Conservation (phyloP, 2,888 invertebrate species). For the Harmothoe impar region DNA sequence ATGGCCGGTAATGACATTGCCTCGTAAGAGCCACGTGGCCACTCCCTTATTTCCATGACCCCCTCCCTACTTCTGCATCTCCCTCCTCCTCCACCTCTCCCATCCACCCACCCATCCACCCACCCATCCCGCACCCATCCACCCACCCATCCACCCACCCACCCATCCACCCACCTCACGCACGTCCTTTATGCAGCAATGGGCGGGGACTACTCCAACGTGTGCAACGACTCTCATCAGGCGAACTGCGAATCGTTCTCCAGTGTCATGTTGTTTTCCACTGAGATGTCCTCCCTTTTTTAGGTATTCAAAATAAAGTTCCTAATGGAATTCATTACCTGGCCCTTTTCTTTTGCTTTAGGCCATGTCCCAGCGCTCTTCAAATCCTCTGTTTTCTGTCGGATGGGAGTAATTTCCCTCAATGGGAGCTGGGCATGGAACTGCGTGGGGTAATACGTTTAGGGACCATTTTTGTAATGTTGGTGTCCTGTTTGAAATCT, state of each 20-base stretch:
- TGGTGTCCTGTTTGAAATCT: not conserved
- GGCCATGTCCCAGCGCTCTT: not conserved
- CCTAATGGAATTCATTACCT: constrained; percentile 43
- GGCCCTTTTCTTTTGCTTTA: not conserved
- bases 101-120: not conserved
- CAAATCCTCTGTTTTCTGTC: constrained; percentile 33
- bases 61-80: constrained; percentile 1
- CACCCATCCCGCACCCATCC: not conserved
- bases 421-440: constrained; percentile 5
- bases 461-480: constrained; percentile 10
- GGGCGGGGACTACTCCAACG: not conserved
- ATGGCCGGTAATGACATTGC: constrained; percentile 51
- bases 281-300: constrained; percentile 8
- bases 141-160: not conserved
- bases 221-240: not conserved
- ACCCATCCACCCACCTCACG: constrained; percentile 9
- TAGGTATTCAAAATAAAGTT: constrained; percentile 12
- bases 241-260: constrained; percentile 29
- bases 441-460: not conserved
- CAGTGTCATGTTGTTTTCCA: constrained; percentile 36
- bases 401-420: constrained; percentile 31
- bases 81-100: not conserved
- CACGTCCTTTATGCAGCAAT: constrained; percentile 23
- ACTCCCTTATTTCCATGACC: not conserved
- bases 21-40: constrained; percentile 5